These are phyloP conservation scores for Dasysyrphus tricinctus DNA, from an alignment of 2,888 invertebrate genomes.

Conservation along the genomic window DNA sequence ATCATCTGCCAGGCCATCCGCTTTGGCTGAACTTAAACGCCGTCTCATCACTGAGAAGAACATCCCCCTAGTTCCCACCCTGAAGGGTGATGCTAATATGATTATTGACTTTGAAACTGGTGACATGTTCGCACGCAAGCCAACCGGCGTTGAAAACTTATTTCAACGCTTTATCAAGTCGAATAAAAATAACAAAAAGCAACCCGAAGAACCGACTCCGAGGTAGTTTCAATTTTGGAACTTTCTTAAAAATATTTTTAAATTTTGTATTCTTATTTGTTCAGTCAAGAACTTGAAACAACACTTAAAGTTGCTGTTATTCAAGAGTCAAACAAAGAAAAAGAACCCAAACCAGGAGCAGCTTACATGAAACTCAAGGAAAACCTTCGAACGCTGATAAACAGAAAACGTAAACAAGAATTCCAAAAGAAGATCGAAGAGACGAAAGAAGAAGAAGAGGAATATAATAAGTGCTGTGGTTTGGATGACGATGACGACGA, in stretches of 20 bases:
- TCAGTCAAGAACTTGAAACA: slow-evolving; percentile 83
- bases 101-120: slow-evolving; percentile 87
- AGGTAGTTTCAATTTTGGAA: slow-evolving; percentile 74
- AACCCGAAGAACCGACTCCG: slow-evolving; percentile 85
- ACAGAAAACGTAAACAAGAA: slow-evolving; percentile 88
- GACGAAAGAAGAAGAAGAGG: slow-evolving; percentile 82
- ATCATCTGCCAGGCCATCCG: not conserved
- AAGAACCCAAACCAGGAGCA: slow-evolving; percentile 87
- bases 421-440: slow-evolving; percentile 85
- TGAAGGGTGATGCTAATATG: slow-evolving; percentile 85
- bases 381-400: slow-evolving; percentile 89
- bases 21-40: slow-evolving; percentile 45
- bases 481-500: slow-evolving; percentile 79
- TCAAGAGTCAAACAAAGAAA: slow-evolving; percentile 78
- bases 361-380: slow-evolving; percentile 88
- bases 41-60: slow-evolving; percentile 76
- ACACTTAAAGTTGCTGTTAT: slow-evolving; percentile 78
- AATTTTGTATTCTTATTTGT: slow-evolving; percentile 44
- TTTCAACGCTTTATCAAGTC: slow-evolving; percentile 90
- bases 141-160: slow-evolving; percentile 87
- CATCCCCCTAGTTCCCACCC: slow-evolving; percentile 82
- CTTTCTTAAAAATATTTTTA: not conserved
- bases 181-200: slow-evolving; percentile 85
- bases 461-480: slow-evolving; percentile 80
- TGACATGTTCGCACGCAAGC: slow-evolving; percentile 80